Percentiles rank a stretch among this genome's conserved stretches.
phyloP scores from a whole-genome alignment of 2,888 invertebrate species.

The Tanypteryx hageni region DNA sequence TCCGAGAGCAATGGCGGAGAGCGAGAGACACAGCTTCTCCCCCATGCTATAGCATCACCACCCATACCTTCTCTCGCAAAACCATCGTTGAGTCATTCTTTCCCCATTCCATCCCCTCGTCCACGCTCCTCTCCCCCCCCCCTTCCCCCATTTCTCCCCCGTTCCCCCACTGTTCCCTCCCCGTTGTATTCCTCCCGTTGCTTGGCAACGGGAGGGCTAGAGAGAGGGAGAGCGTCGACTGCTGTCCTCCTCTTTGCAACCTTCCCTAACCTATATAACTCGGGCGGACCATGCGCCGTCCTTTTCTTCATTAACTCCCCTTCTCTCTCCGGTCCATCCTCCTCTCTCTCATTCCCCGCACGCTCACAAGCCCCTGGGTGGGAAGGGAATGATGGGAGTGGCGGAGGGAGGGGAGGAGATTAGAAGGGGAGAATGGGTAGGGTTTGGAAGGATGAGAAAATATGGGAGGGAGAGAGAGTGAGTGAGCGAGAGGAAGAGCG shows the following conservation, averaged over 20 bases:
- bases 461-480: neutral
- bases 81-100: slow-evolving; percentile 15
- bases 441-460: too few species aligned
- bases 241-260: neutral
- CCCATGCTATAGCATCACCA: neutral
- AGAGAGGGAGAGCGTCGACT: neutral
- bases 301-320: slow-evolving; percentile 11
- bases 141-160: neutral
- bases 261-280: slow-evolving; percentile 30
- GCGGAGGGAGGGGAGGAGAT: too few species aligned
- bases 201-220: neutral
- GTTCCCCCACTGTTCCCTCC: neutral
- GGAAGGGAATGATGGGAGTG: too few species aligned
- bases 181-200: neutral
- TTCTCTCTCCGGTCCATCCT: neutral
- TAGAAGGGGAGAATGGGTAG: too few species aligned
- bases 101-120: neutral
- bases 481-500: neutral
- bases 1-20: neutral
- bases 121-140: neutral
- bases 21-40: neutral
- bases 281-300: neutral
- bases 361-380: too few species aligned
- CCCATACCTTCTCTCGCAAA: neutral
- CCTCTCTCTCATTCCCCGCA: neutral